A percentile compares a stretch with the other conserved stretches of the same genome.
These are phyloP conservation scores for Chaetodon auriga DNA, from an alignment of 2,113 vertebrate genomes.

Conservation along the genomic window DNA sequence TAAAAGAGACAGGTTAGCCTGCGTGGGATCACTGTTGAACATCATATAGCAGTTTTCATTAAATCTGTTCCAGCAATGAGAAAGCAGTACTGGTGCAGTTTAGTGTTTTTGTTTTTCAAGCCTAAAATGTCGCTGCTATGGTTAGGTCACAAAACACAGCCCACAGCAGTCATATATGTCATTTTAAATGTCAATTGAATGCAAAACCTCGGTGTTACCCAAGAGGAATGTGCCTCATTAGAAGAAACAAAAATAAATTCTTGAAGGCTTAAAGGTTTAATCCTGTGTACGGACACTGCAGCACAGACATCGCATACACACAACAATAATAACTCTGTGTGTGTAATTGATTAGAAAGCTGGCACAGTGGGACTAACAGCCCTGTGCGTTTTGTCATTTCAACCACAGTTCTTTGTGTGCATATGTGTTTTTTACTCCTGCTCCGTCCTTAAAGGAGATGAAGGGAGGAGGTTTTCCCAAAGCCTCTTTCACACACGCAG, in stretches of 20 bases:
- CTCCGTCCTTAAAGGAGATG: constrained; percentile 65
- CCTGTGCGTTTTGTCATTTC: constrained; percentile 42
- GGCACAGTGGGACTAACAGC: constrained; percentile 1
- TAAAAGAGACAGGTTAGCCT: background rate
- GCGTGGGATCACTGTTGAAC: background rate
- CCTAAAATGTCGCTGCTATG: constrained; percentile 23
- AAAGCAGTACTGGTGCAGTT: background rate
- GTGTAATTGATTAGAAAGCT: constrained; percentile 12
- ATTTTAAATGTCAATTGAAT: constrained; percentile 68
- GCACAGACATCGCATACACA: constrained; percentile 7
- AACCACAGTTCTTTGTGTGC: constrained; percentile 12
- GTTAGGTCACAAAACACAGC: constrained; percentile 36
- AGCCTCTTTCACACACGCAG: no score
- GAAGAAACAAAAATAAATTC: constrained; percentile 1
- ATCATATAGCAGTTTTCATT: background rate
- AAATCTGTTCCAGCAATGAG: background rate
- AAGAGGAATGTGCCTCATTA: constrained; percentile 35
- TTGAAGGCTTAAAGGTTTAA: constrained; percentile 17
- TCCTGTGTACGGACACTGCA: background rate
- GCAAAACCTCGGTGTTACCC: constrained; percentile 11
- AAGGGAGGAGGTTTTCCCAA: constrained; percentile 34
- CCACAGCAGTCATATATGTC: constrained; percentile 15
- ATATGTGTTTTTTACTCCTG: constrained; percentile 25
- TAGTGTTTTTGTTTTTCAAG: constrained; percentile 10
- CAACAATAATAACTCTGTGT: constrained; percentile 11